Evolutionary conservation across 2,888 invertebrate species (phyloP).

Genomic region (Philopedon plagiatum): DNA sequence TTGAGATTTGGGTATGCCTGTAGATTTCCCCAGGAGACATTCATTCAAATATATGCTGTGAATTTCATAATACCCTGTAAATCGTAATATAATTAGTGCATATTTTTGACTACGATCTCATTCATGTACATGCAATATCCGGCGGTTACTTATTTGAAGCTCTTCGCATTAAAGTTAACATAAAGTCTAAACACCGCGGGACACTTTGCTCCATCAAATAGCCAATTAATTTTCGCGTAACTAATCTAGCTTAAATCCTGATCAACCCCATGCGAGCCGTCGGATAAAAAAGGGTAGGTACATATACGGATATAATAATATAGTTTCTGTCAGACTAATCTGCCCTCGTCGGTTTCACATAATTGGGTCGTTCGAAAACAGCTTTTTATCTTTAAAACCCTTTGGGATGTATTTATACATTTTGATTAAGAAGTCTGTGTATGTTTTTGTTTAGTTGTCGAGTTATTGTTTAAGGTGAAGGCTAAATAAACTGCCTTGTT

Average conservation of each 20-base stretch:
- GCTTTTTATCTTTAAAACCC: slow-evolving; percentile 6
- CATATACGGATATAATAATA: slow-evolving; percentile 6
- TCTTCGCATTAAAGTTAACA: background rate
- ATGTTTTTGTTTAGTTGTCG: background rate
- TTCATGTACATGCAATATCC: background rate
- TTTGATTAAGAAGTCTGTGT: background rate
- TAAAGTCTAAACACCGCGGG: background rate
- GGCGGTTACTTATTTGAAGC: background rate
- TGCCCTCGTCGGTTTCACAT: slow-evolving; percentile 2
- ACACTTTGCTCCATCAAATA: slow-evolving; percentile 14
- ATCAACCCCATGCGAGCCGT: background rate
- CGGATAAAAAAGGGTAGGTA: slow-evolving; percentile 13
- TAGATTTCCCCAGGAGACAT: too few species aligned
- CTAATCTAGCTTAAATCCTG: slow-evolving; percentile 17
- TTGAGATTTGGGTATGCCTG: background rate
- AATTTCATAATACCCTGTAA: too few species aligned
- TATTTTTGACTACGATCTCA: too few species aligned
- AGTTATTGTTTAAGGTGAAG: too few species aligned
- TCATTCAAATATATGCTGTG: too few species aligned
- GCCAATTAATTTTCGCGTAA: slow-evolving; percentile 11
- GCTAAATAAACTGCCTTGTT: too few species aligned
- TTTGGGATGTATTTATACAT: background rate
- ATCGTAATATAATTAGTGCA: too few species aligned
- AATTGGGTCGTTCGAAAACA: slow-evolving; percentile 5
- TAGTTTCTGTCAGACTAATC: slow-evolving; percentile 13